phyloP scores from a whole-genome alignment of 2,113 vertebrate species.

The Phocoena sinus region DNA sequence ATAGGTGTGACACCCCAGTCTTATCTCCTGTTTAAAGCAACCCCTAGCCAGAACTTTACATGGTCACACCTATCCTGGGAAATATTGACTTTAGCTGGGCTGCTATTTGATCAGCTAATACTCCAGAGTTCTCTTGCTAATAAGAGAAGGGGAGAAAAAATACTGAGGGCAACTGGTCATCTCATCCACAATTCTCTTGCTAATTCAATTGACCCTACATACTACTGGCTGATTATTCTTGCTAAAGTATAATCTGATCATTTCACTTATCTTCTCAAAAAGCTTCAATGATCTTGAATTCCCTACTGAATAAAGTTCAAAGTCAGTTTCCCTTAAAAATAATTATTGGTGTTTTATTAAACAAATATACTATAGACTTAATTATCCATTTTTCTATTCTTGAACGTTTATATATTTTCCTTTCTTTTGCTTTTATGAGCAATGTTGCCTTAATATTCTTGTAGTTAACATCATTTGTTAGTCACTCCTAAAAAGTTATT shows the following conservation, averaged over 20 bases:
- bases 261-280: not conserved
- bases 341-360: not conserved
- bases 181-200: not conserved
- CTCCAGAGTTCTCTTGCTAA: not conserved
- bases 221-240: not conserved
- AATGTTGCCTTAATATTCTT: not conserved
- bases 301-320: not conserved
- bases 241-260: not conserved
- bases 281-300: not conserved
- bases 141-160: not conserved
- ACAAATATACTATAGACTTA: not conserved
- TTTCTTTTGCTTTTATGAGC: not conserved
- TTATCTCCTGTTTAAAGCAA: not conserved
- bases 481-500: not conserved
- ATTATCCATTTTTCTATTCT: not conserved
- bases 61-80: not conserved
- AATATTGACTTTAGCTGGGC: not conserved
- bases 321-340: not conserved
- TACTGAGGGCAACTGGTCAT: not conserved
- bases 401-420: not conserved
- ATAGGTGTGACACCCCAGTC: not conserved
- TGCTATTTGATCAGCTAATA: slow-evolving; percentile 18
- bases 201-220: not conserved
- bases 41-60: not conserved
- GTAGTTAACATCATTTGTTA: not conserved